Base-by-base conservation (phyloP, 2,797 vertebrate genomes). In the Coluber constrictor region DNA sequence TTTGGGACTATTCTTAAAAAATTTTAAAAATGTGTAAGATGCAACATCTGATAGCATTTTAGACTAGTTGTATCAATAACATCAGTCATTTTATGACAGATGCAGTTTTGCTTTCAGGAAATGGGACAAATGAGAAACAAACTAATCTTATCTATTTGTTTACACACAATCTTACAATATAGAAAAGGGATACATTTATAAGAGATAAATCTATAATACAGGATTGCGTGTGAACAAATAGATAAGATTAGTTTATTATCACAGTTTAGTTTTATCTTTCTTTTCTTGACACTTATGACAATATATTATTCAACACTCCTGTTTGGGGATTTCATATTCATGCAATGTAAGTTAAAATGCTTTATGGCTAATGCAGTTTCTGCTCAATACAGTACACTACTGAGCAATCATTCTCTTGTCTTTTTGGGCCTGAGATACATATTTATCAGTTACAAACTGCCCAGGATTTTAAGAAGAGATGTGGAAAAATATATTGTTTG, bases 301-400 rank as follows among this genome's bases (percentile, higher is more conserved):
- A 83, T 94, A 92, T 74, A 94, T 94, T 70, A 90, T 29, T 90
- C 86, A 63, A 61, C 70, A 92, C 66, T 83, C 86, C 27, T 90
- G 20, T 60, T 87, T 61, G 66, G 70, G 86, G 27, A 89, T 92
- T 91, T 88, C 92, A 90, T 90, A 90, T 47, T 66, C 88, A 70
- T 63, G 66, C 63, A 88, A 59, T 88, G 86, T 56, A 90, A 66
- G 88, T 91, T 86, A 32, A 91, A 57, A 92, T 90, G 66, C 51
- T 92, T 88, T 90, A 87, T 87, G 87, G 10, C 29, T 70, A 61
- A 74, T 89, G 47, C 6, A 47, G 86, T 59, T 92, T 54, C 66
- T 90, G 70, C 83, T 74, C 57, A 89, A 92, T 88, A 90, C 88
- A 88, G 27, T 55, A 29, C 32, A 55, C 86, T 66, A 89, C 51